Evolutionary conservation across 1,140 invertebrate species (phyloP).

Genomic region (Uloborus diversus): DNA sequence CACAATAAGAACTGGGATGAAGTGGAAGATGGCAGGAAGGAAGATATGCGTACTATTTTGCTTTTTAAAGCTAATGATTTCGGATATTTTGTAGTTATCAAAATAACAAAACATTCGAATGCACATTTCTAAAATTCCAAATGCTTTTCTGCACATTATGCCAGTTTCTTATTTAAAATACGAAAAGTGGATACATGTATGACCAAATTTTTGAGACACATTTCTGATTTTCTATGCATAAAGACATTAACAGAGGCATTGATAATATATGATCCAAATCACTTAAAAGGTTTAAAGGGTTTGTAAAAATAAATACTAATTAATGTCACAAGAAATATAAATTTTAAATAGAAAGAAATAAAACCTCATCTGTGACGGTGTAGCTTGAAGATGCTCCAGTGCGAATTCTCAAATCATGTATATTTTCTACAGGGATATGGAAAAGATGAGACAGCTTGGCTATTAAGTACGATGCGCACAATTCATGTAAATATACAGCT

Average conservation of each 20-base stretch:
- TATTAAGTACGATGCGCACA: slow-evolving; percentile 22
- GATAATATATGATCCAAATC: background rate
- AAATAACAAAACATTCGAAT: background rate
- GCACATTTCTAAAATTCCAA: too few relatives aligned
- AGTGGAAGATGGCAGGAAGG: background rate
- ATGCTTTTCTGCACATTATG: too few relatives aligned
- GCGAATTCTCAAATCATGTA: slow-evolving; percentile 24
- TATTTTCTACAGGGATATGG: slow-evolving; percentile 28
- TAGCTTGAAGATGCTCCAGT: slow-evolving; percentile 27
- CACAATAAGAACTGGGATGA: background rate
- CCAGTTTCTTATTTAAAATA: too few relatives aligned
- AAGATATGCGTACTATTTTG: background rate
- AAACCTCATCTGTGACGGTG: slow-evolving; percentile 42
- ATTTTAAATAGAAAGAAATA: background rate
- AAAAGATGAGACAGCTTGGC: slow-evolving; percentile 22
- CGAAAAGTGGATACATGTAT: too few relatives aligned
- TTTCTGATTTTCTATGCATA: too few relatives aligned
- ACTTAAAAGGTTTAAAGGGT: too few relatives aligned
- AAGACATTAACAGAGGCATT: background rate
- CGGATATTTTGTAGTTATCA: too few relatives aligned
- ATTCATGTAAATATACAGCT: slow-evolving; percentile 46
- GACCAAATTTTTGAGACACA: too few relatives aligned
- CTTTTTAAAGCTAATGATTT: too few relatives aligned
- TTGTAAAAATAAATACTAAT: too few relatives aligned
- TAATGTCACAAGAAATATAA: background rate